Percentiles rank a stretch among this genome's conserved stretches.
Conservation (phyloP, 2,888 invertebrate genomes). For the Drosophila neutralis region DNA sequence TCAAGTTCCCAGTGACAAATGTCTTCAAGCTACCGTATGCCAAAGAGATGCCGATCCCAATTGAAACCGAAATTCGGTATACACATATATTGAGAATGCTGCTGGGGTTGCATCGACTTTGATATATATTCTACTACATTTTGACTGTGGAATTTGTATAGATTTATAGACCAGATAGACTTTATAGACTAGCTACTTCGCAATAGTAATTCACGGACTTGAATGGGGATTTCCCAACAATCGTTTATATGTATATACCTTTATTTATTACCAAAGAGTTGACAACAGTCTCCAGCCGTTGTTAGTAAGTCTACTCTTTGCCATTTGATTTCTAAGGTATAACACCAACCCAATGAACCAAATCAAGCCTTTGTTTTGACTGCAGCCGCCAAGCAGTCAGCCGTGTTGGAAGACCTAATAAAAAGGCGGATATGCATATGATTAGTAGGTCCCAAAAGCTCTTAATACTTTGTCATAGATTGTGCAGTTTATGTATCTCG, state of each 20-base stretch:
- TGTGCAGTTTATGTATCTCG: constrained; percentile 55
- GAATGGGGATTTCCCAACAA: neutral
- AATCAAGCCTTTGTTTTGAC: constrained; percentile 44
- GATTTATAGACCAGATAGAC: neutral
- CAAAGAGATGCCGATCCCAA: neutral
- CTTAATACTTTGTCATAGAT: constrained; percentile 35
- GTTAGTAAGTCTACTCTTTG: constrained; percentile 3
- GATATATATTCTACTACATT: constrained; percentile 19
- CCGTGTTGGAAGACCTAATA: constrained; percentile 16
- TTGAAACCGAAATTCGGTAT: neutral
- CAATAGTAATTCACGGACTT: no score
- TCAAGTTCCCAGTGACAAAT: constrained; percentile 60
- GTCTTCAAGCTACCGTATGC: constrained; percentile 56
- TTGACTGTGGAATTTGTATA: neutral
- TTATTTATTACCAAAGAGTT: neutral
- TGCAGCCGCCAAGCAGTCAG: constrained; percentile 37
- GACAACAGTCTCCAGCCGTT: neutral
- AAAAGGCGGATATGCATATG: constrained; percentile 49
- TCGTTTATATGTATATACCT: neutral
- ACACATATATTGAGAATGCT: constrained; percentile 14
- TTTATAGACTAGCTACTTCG: neutral
- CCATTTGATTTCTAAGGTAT: constrained; percentile 5
- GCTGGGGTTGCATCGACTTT: constrained; percentile 23
- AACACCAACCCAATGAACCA: constrained; percentile 32
- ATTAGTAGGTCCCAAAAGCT: constrained; percentile 25